A percentile compares a stretch with the other conserved stretches of the same genome.
phyloP scores from a whole-genome alignment of 2,113 vertebrate genomes.

The Carassius auratus region DNA sequence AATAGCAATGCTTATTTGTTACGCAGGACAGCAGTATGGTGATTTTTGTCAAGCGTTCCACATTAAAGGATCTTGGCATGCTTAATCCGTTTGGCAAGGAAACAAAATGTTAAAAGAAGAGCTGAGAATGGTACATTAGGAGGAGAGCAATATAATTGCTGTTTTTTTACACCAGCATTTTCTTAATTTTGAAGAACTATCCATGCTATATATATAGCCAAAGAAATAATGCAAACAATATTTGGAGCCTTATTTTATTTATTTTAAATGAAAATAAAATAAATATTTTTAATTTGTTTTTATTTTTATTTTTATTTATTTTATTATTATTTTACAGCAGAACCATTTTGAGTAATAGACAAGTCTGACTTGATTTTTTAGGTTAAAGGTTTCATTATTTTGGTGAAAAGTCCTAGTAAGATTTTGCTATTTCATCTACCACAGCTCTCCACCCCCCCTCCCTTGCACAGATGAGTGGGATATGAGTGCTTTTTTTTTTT shows the following conservation, averaged over 20 bases:
- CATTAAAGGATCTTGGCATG: conserved; percentile 7
- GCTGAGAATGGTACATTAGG: background rate
- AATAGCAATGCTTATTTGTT: conserved; percentile 64
- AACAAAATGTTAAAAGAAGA: background rate
- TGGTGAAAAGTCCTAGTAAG: background rate
- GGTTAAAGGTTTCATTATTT: background rate
- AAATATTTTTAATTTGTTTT: too few species aligned
- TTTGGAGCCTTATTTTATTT: background rate
- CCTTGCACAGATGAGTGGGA: conserved; percentile 48
- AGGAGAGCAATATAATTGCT: background rate
- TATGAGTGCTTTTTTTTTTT: conserved; percentile 39
- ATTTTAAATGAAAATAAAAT: background rate
- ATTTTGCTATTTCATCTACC: conserved; percentile 13
- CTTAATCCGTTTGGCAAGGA: conserved; percentile 4
- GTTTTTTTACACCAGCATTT: background rate
- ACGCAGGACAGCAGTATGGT: conserved; percentile 54
- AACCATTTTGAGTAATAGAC: background rate
- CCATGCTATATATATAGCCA: background rate
- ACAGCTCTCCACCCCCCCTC: conserved; percentile 19
- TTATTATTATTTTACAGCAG: background rate
- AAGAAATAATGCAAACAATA: background rate
- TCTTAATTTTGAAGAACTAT: background rate
- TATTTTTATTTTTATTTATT: too few species aligned
- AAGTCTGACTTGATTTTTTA: background rate
- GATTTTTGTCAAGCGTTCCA: conserved; percentile 56